Base-by-base conservation (phyloP, 2,113 vertebrate species). In the Bothrops jararaca region DNA sequence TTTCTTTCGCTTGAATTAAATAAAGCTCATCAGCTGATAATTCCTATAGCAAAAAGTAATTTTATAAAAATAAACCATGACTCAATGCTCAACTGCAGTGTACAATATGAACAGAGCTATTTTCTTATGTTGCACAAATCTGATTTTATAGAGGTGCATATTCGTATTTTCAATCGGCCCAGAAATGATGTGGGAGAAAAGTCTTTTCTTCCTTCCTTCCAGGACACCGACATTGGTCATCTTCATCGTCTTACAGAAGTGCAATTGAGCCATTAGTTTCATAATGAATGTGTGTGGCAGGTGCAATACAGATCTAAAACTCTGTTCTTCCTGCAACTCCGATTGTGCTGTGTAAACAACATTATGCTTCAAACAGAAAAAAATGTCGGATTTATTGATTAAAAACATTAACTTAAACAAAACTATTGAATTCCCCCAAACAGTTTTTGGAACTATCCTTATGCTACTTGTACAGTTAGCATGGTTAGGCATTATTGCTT, bases 401-500 rank as follows among this genome's bases (percentile, higher is more conserved):
- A 96, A 96, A 97, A 97, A 95, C 58, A 95, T 95, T 93, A 96
- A 97, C 93, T 97, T 96, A 97, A 97, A 97, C 97, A 98, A 96
- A 95, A 96, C 95, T 97, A 95, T 91, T 92, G 87, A 93, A 95
- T 96, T 48, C 58, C 94, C 94, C 95, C 95, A 95, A 96, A 93
- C 95, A 96, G 97, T 97, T 97, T 97, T 97, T 97, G 97, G 97
- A 98, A 97, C 97, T 95, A 95, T 96, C 97, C 97, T 97, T 97
- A 98, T 97, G 97, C 97, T 98, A 98, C 97, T 95, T 93, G 95
- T 96, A 94, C 97, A 97, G 97, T 97, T 95, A 98, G 98, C 97
- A 97, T 97, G 97, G 97, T 96, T 96, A 89, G 96, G 97, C 97
- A 97, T 98, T 98, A 98, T 98, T 98, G 98, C 98, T 98, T 98